Evolutionary conservation across 2,888 invertebrate species (phyloP).

Genomic region (Empis livida): DNA sequence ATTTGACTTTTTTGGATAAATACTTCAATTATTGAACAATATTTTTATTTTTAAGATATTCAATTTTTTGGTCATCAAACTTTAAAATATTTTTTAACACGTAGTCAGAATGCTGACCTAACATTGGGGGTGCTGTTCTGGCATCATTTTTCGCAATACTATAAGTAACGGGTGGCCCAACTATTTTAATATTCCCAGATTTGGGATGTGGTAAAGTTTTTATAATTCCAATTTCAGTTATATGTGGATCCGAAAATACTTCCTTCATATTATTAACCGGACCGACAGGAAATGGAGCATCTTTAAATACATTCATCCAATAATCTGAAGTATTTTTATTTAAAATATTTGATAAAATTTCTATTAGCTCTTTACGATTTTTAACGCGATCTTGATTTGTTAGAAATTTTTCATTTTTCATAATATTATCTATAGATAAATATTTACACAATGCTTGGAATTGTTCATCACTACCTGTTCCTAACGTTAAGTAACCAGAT

Average conservation of each 20-base stretch:
- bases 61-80: conserved; percentile 46
- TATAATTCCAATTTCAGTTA: conserved; percentile 57
- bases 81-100: conserved; percentile 55
- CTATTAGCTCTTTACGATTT: conserved; percentile 56
- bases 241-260: conserved; percentile 81
- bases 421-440: conserved; percentile 48
- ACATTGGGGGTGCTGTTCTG: conserved; percentile 61
- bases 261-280: conserved; percentile 77
- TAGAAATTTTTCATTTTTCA: conserved; percentile 47
- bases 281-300: conserved; percentile 72
- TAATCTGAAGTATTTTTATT: conserved; percentile 52
- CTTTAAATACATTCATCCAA: conserved; percentile 61
- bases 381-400: conserved; percentile 64
- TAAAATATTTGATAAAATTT: conserved; percentile 46
- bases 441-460: conserved; percentile 58
- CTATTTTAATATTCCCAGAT: conserved; percentile 58
- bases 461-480: conserved; percentile 74
- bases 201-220: conserved; percentile 55
- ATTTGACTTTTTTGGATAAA: too few species aligned
- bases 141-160: conserved; percentile 58
- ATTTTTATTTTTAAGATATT: conserved; percentile 23
- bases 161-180: conserved; percentile 78
- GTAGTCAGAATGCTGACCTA: conserved; percentile 79
- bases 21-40: conserved; percentile 22
- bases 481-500: conserved; percentile 75